Evolutionary conservation across 92 coral and sea anemone species (phyloP), one percentile per base, ranked within the genome.

Genomic region (Paragorgia papillata): DNA sequence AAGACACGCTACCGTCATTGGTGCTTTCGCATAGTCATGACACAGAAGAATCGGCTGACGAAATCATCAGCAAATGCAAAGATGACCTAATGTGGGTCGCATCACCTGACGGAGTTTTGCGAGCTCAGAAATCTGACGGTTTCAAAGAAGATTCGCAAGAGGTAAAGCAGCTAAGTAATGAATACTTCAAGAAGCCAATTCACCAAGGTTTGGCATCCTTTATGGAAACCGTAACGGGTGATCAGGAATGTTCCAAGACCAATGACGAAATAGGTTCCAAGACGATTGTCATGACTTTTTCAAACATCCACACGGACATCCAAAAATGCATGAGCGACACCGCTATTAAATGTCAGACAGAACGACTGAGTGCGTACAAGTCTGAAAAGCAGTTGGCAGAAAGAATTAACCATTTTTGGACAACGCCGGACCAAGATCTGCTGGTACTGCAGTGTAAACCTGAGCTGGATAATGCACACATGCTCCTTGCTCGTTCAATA

Each of bases 341-440:
- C 25, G n/a, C n/a, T n/a, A 31, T 92, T 17, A 35, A 39, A 29
- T 88, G 88, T 21, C 97, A 92, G 80, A 37, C 73, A 56, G 96
- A 92, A 74, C 90, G 90, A 62, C 88, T 92, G 0, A 80, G 97
- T 50, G 88, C 94, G 29, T 92, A 86, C 61, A 92, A 87, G 80
- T 92, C 97, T 9, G 97, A 92, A 51, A 92, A 92, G 44, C 91
- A 92, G 32, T 68, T 92, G 55, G 79, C 96, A 12, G 90, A 81
- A 35, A 73, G 89, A 80, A 62, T 92, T 30, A 76, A 84, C 66
- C 54, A 76, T 34, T 92, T 92, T 79, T 92, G 95, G 95, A 40
- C 40, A 62, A 86, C 84, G 24, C 35, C 75, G 21, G 80, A 92
- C 18, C 79, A 84, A 24, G 80, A 80, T 37, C 83, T 92, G 55